These are phyloP conservation scores for Ochotona curzoniae DNA, from an alignment of 2,113 vertebrate species.

Conservation along the genomic window DNA sequence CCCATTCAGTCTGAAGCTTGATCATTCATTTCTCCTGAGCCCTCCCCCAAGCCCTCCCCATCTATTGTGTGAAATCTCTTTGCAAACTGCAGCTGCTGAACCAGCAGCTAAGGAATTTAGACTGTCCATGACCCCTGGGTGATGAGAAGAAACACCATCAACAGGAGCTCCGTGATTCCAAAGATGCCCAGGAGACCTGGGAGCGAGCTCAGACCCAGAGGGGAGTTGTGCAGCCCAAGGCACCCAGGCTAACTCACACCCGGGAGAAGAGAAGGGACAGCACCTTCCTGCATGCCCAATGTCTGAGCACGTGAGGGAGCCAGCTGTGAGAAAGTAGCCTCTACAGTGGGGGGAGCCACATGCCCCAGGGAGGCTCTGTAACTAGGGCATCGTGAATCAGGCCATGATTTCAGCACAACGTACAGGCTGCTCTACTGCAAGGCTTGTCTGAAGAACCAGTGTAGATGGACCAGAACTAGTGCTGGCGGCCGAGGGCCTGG, in stretches of 20 bases:
- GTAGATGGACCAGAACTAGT: not conserved
- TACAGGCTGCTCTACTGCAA: not conserved
- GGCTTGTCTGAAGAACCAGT: not conserved
- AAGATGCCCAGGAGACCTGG: conserved; percentile 61
- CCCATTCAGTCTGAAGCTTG: conserved; percentile 56
- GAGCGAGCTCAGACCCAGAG: conserved; percentile 56
- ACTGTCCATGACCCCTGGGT: conserved; percentile 66
- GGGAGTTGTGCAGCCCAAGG: conserved; percentile 41
- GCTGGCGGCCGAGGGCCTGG: no score
- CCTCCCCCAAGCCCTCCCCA: not conserved
- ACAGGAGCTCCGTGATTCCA: conserved; percentile 51
- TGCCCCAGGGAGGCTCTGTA: accelerated
- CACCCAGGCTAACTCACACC: conserved; percentile 57
- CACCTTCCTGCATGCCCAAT: not conserved
- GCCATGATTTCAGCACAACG: not conserved
- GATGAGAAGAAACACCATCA: conserved; percentile 55
- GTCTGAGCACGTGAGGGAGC: not conserved
- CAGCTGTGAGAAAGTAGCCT: accelerated
- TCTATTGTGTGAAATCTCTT: conserved; percentile 51
- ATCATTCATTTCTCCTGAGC: conserved; percentile 58
- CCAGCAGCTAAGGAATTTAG: conserved; percentile 73
- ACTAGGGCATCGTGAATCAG: not conserved
- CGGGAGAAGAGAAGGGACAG: conserved; percentile 25
- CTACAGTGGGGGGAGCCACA: accelerated
- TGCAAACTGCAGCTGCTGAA: conserved; percentile 66